Conservation (phyloP, 2,888 invertebrate genomes). For the Andrena fulva region DNA sequence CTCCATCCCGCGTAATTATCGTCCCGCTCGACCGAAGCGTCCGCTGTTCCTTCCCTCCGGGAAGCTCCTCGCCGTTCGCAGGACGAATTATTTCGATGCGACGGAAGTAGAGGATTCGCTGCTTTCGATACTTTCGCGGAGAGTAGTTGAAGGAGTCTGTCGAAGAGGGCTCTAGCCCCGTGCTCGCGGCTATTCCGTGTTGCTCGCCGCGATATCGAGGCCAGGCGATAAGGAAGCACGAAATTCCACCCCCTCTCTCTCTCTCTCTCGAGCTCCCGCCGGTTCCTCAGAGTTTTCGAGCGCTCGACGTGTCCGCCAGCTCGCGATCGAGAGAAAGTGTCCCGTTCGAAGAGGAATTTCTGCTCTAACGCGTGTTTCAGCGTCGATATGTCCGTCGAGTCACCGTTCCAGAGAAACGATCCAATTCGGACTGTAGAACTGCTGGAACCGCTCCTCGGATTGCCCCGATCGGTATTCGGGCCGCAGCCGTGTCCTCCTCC, state of each 20-base stretch:
- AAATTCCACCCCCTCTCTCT: neutral
- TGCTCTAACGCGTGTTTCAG: neutral
- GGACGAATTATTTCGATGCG: neutral
- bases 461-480: neutral
- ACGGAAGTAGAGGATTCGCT: neutral
- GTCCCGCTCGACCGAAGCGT: neutral
- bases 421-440: neutral
- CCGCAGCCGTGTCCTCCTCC: neutral
- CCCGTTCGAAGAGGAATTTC: neutral
- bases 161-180: too few relatives aligned
- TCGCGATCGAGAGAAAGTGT: neutral
- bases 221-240: neutral
- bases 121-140: neutral
- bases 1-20: slow-evolving; percentile 13
- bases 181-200: neutral
- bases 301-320: neutral
- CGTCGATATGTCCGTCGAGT: neutral
- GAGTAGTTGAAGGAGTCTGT: neutral
- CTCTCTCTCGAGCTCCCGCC: neutral
- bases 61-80: neutral
- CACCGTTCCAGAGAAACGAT: neutral
- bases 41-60: neutral
- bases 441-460: neutral
- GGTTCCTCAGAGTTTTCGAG: neutral
- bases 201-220: neutral